Evolutionary conservation across 2,888 invertebrate species (phyloP), one percentile per base, ranked within the genome.

Genomic region (Tachina grossa): DNA sequence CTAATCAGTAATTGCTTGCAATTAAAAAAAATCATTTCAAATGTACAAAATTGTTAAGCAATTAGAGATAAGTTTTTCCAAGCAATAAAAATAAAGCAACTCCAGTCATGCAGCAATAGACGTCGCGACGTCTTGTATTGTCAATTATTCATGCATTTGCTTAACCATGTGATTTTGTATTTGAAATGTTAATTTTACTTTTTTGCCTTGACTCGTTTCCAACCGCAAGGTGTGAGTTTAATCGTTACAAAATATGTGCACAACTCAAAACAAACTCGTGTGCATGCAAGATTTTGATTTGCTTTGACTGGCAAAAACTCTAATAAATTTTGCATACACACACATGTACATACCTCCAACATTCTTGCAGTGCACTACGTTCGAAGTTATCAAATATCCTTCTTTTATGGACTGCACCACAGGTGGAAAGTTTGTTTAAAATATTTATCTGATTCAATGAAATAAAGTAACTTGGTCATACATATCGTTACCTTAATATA

Each of bases 171-270:
- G 65, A 81, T 65, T 57, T 59, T 57, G 51, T 49, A 14, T 51
- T 66, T 53, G 8, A 53, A 78, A 45, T 16, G 74, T 61, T 45
- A 22, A 55, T 31, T 77, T 39, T 77, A 71, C 57, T 13, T 55
- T 47, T 65, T 45, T 55, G 55, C 51, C 51, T 61, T 31, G 41
- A 79, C 75, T 72, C 47, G 76, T 76, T 80, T 59, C 31, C 59
- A 76, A 72, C 76, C 72, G 71, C 84, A 72, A 84, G 80, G 84
- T 84, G 84, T 84, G 84, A 84, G 76, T 76, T 72, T 84, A 80
- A 79, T 66, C 71, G 80, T 77, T 80, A 76, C 80, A 84, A 76
- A 84, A 76, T 31, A 61, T 76, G 69, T 71, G 59, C 51, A 66
- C 71, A 75, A 66, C 10, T 80, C 22, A 43, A 47, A 72, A 71